phyloP scores from a whole-genome alignment of 2,888 invertebrate species.

The Tetrapedia diversipes region DNA sequence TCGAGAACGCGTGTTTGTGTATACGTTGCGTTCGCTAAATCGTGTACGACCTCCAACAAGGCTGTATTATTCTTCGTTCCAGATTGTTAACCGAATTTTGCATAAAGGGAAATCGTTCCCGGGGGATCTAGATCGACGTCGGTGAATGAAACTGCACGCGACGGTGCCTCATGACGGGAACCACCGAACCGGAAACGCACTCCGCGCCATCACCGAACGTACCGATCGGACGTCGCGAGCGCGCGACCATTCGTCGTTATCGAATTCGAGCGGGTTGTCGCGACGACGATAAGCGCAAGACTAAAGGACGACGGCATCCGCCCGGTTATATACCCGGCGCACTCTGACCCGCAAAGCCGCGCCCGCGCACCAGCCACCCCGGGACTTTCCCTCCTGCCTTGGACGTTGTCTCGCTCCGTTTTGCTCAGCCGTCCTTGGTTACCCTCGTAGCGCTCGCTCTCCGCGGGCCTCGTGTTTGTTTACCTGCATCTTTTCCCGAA shows the following conservation, averaged over 20 bases:
- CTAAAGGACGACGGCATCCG: slow-evolving; percentile 80
- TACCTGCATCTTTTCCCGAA: slow-evolving; percentile 55
- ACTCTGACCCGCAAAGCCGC: slow-evolving; percentile 82
- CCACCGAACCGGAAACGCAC: not conserved
- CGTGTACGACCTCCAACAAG: not conserved
- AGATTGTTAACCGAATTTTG: not conserved
- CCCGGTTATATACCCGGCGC: slow-evolving; percentile 82
- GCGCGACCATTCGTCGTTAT: slow-evolving; percentile 25
- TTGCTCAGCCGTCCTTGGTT: slow-evolving; percentile 46
- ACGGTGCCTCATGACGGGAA: not conserved
- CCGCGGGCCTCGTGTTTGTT: slow-evolving; percentile 55
- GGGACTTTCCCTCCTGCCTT: slow-evolving; percentile 64
- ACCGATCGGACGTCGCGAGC: slow-evolving; percentile 39
- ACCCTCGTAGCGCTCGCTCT: slow-evolving; percentile 45
- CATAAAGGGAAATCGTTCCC: not conserved
- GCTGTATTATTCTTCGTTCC: not conserved
- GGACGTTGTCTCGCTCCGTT: slow-evolving; percentile 60
- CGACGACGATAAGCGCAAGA: slow-evolving; percentile 79
- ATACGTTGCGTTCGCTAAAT: too few relatives aligned
- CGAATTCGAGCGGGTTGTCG: slow-evolving; percentile 63
- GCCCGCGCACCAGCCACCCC: slow-evolving; percentile 79
- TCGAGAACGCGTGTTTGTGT: too few relatives aligned
- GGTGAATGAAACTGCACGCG: not conserved
- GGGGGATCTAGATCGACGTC: not conserved
- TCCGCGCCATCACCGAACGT: not conserved